A percentile compares a stretch with the other conserved stretches of the same genome.
Evolutionary conservation across 2,113 vertebrate species (phyloP).

Genomic region (Platysternon megacephalum): DNA sequence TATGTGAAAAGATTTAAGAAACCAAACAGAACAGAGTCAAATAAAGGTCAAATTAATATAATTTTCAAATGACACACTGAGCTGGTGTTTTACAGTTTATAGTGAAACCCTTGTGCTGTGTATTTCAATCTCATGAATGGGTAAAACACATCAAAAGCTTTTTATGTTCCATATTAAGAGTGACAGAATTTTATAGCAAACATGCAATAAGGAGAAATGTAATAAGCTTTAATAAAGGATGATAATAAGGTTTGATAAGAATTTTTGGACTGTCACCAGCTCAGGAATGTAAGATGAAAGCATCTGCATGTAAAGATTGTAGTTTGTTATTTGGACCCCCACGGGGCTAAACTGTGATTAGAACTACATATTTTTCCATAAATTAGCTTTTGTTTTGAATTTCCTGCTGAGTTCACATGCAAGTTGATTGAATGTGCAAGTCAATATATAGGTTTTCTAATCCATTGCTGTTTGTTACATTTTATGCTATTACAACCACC

Average conservation of each 20-base stretch:
- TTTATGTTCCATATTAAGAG: constrained; percentile 69
- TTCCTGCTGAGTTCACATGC: constrained; percentile 83
- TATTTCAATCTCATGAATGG: constrained; percentile 62
- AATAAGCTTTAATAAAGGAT: constrained; percentile 72
- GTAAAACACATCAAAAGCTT: constrained; percentile 60
- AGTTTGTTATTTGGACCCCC: constrained; percentile 84
- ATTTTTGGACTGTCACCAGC: constrained; percentile 73
- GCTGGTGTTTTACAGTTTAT: constrained; percentile 4
- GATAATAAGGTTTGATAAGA: constrained; percentile 80
- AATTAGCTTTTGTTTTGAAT: constrained; percentile 85
- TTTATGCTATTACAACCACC: constrained; percentile 43
- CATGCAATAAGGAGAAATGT: constrained; percentile 68
- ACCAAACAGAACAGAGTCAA: constrained; percentile 35
- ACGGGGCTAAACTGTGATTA: constrained; percentile 83
- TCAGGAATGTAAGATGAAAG: constrained; percentile 79
- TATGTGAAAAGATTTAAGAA: constrained; percentile 64
- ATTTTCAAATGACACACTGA: constrained; percentile 63
- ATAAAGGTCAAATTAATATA: constrained; percentile 46
- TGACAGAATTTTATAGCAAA: constrained; percentile 70
- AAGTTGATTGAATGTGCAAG: constrained; percentile 75
- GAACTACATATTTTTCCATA: constrained; percentile 88
- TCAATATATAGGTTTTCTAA: constrained; percentile 75
- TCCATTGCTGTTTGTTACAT: constrained; percentile 71
- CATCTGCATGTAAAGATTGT: constrained; percentile 72
- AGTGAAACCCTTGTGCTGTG: constrained; percentile 40